phyloP scores from a whole-genome alignment of 2,113 vertebrate genomes.

The Prochilodus magdalenae region DNA sequence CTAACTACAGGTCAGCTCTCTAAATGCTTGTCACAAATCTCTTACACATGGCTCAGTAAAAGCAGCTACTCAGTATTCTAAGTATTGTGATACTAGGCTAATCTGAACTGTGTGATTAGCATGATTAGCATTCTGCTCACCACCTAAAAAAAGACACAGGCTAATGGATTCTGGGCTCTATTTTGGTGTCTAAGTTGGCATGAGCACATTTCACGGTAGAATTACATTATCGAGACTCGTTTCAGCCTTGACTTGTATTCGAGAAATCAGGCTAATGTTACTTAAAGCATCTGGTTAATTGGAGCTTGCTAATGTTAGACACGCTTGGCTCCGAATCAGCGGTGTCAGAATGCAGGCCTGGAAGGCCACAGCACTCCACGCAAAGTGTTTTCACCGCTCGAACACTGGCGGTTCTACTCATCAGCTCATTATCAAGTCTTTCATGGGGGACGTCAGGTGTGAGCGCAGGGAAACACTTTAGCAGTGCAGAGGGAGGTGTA shows the following conservation, averaged over 20 bases:
- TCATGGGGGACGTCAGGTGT: not conserved
- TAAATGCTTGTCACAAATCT: too few species aligned
- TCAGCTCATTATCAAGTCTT: not conserved
- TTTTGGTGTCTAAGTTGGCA: not conserved
- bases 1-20: too few species aligned
- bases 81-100: too few species aligned
- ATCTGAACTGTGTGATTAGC: too few species aligned
- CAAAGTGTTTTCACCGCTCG: not conserved
- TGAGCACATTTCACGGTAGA: not conserved
- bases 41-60: too few species aligned
- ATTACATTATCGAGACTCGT: not conserved
- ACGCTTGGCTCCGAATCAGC: conserved; percentile 21
- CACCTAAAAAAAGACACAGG: too few species aligned
- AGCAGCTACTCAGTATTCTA: too few species aligned
- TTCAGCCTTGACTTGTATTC: not conserved
- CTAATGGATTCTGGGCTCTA: not conserved
- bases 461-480: not conserved
- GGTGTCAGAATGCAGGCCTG: conserved; percentile 22
- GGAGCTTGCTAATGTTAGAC: conserved; percentile 14
- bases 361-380: not conserved
- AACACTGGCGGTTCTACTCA: conserved; percentile 3
- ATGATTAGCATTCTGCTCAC: too few species aligned
- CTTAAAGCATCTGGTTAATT: conserved; percentile 33
- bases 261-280: conserved; percentile 27
- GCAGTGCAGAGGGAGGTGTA: not conserved